phyloP scores from a whole-genome alignment of 2,797 vertebrate genomes.

The Coendou prehensilis region DNA sequence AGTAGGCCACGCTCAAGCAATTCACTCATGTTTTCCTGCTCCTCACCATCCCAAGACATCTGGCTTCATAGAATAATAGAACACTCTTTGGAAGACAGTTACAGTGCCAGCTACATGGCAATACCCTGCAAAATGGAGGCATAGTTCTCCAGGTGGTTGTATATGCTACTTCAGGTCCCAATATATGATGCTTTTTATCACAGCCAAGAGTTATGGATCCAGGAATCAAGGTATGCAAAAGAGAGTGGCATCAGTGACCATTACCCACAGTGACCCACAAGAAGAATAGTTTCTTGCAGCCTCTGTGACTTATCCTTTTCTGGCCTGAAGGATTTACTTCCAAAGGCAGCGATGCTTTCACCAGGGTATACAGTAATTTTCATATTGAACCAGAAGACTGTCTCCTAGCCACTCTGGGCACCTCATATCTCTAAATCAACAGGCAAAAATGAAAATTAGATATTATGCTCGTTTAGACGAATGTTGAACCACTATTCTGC shows the following conservation, averaged over 20 bases:
- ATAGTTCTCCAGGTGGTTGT: not conserved
- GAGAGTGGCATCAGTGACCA: not conserved
- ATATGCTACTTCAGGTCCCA: not conserved
- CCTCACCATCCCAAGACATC: not conserved
- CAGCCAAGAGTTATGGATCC: not conserved
- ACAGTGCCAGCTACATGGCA: not conserved
- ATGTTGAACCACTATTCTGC: not conserved
- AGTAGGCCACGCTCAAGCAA: not conserved
- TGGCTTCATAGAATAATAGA: not conserved
- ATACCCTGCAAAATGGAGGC: not conserved
- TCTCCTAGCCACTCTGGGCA: not conserved
- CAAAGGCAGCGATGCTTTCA: not conserved
- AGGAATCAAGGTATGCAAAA: not conserved
- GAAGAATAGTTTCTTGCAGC: not conserved
- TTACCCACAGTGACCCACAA: not conserved
- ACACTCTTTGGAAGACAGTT: not conserved
- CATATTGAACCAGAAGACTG: not conserved
- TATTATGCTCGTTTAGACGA: not conserved
- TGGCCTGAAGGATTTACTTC: not conserved
- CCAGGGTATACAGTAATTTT: not conserved
- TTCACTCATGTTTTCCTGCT: not conserved
- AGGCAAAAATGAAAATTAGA: not conserved
- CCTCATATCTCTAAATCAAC: not conserved
- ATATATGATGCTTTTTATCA: not conserved
- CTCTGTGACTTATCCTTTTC: not conserved